These are phyloP conservation scores for Philereme transversata DNA, from an alignment of 2,888 invertebrate genomes.

Conservation along the genomic window DNA sequence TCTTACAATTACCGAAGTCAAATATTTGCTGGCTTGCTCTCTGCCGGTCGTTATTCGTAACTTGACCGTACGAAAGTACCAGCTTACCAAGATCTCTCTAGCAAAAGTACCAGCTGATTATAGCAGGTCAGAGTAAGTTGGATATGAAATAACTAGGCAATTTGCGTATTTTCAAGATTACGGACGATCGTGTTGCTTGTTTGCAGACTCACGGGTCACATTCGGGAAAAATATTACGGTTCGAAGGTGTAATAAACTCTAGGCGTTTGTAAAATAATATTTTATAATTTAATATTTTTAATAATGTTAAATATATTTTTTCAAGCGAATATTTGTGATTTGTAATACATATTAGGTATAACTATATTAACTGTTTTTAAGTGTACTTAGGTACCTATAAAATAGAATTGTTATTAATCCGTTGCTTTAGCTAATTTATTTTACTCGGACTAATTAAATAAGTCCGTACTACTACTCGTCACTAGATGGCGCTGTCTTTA, in stretches of 20 bases:
- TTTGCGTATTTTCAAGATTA: slow-evolving; percentile 69
- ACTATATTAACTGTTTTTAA: no score
- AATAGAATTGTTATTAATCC: no score
- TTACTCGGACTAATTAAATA: not conserved
- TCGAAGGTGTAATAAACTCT: slow-evolving; percentile 17
- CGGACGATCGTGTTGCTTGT: slow-evolving; percentile 72
- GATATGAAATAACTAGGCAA: slow-evolving; percentile 51
- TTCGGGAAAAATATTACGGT: slow-evolving; percentile 61
- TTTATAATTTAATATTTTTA: no score
- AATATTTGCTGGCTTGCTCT: slow-evolving; percentile 80
- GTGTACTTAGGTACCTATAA: no score
- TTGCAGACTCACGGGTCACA: slow-evolving; percentile 73
- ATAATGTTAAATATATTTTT: no score
- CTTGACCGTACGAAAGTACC: slow-evolving; percentile 53
- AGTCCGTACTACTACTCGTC: slow-evolving; percentile 38
- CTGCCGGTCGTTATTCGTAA: slow-evolving; percentile 75
- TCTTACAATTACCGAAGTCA: slow-evolving; percentile 78
- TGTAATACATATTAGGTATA: no score
- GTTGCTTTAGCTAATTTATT: no score
- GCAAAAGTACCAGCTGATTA: not conserved
- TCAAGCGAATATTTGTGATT: no score
- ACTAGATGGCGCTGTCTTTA: slow-evolving; percentile 39
- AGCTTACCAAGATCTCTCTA: slow-evolving; percentile 35
- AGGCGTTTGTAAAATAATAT: not conserved
- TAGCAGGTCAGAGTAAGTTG: slow-evolving; percentile 44